Evolutionary conservation across 2,888 invertebrate genomes (phyloP), one percentile per base, ranked within the genome.

Genomic region (Tineola bisselliella): DNA sequence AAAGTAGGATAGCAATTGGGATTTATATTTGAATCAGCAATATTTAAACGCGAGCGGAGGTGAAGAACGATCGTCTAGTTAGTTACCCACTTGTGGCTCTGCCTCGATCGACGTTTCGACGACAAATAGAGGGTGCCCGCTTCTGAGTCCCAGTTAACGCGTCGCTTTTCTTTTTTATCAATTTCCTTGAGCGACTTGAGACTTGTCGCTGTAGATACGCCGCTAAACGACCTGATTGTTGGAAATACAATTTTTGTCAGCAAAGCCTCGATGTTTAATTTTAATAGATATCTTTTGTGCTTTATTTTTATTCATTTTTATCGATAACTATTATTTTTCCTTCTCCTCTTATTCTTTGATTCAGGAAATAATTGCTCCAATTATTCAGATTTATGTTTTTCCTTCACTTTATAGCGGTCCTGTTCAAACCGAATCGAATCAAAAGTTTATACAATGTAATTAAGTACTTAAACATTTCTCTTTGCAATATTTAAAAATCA

Each of bases 1-100:
- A 84, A 86, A 86, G 86, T 84, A 79, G 78, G 81, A 82, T 82
- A 80, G 81, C 81, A 77, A 83, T 84, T 82, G 81, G 76, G 59
- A 59, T 77, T 84, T 84, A 83, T 84, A 84, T 84, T 77, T 66
- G 84, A 79, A 79, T 86, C 84, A 78, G 84, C 84, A 76, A 84
- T 84, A 84, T 73, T 82, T 84, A 79, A 79, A 76, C 76, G 77
- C 59, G 59, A 11, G 18, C 58, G 33, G 33, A 58, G 58, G 58
- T 17, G 58, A 58, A 33, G 38, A 73, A 70, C 61, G 62, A 67
- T 70, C 71, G 67, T 76, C 76, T 84, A 81, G 82, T 76, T 74
- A 73, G 71, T 62, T 62, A 63, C 57, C 63, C 62, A 63, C 61
- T 61, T 62, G 61, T 30, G 18, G 30, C 60, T 57, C 56, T n/a